A percentile compares a stretch with the other conserved stretches of the same genome.
Evolutionary conservation across 2,888 invertebrate species (phyloP).

Genomic region (Agrenia bidenticulata): DNA sequence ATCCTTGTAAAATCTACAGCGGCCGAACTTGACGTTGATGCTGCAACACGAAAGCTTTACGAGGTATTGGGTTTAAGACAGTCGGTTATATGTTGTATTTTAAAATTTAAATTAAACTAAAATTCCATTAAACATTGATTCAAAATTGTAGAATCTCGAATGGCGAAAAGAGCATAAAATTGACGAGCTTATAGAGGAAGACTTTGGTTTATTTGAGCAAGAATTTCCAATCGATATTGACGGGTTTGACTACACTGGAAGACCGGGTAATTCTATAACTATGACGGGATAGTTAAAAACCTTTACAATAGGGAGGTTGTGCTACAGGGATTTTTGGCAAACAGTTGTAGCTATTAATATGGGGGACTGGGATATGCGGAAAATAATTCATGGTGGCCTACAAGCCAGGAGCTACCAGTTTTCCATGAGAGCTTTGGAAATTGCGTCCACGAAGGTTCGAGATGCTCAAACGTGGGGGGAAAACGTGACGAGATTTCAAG

Average conservation of each 20-base stretch:
- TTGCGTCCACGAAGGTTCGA: background rate
- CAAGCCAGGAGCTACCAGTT: conserved; percentile 3
- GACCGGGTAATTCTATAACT: background rate
- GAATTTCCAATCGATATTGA: conserved; percentile 12
- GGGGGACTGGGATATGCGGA: conserved; percentile 12
- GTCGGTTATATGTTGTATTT: background rate
- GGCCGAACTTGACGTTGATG: background rate
- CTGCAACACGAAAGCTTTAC: background rate
- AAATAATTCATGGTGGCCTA: background rate
- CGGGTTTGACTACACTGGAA: conserved; percentile 1
- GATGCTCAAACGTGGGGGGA: conserved; percentile 7
- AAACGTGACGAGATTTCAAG: conserved; percentile 15
- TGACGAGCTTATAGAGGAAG: conserved; percentile 8
- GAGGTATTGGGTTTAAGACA: background rate
- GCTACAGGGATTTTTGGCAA: too few relatives aligned
- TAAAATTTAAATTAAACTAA: too few relatives aligned
- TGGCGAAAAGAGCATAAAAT: conserved; percentile 14
- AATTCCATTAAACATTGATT: background rate
- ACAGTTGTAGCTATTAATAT: background rate
- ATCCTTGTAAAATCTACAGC: background rate
- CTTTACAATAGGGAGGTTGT: too few relatives aligned
- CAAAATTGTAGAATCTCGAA: conserved; percentile 5
- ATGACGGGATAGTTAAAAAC: too few relatives aligned
- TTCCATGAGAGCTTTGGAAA: conserved; percentile 4
- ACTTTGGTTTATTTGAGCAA: conserved; percentile 4